phyloP scores from a whole-genome alignment of 2,113 vertebrate species.

The Ceuthmochares aereus region DNA sequence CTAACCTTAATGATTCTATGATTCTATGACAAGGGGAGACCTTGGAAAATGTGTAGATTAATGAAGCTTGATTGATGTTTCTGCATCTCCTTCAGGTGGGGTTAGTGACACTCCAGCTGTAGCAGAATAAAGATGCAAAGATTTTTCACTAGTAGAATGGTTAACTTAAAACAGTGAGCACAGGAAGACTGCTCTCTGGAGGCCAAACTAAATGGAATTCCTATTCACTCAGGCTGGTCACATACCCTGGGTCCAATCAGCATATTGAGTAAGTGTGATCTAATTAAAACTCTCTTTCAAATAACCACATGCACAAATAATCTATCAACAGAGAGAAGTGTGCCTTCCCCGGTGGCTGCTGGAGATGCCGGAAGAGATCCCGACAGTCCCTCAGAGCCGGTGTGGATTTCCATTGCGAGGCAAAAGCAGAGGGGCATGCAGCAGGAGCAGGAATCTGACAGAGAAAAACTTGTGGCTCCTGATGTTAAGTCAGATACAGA shows the following conservation, averaged over 20 bases:
- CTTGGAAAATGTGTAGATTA: not conserved
- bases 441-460: constrained; percentile 81
- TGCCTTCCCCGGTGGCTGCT: not conserved
- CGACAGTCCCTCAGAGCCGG: constrained; percentile 67
- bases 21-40: not conserved
- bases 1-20: no score
- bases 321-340: constrained; percentile 72
- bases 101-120: not conserved
- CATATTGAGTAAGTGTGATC: not conserved
- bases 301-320: constrained; percentile 44
- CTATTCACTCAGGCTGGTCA: not conserved
- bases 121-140: not conserved
- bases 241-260: not conserved
- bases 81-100: not conserved
- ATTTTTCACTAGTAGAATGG: not conserved
- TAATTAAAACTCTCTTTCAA: not conserved
- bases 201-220: not conserved
- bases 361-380: constrained; percentile 30
- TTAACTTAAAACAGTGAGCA: not conserved
- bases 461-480: constrained; percentile 39
- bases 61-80: not conserved
- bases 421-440: constrained; percentile 86
- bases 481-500: constrained; percentile 54
- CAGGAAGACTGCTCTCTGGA: not conserved
- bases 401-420: constrained; percentile 88